Base-by-base conservation (phyloP, 2,113 vertebrate genomes). In the Lipophrys pholis region DNA sequence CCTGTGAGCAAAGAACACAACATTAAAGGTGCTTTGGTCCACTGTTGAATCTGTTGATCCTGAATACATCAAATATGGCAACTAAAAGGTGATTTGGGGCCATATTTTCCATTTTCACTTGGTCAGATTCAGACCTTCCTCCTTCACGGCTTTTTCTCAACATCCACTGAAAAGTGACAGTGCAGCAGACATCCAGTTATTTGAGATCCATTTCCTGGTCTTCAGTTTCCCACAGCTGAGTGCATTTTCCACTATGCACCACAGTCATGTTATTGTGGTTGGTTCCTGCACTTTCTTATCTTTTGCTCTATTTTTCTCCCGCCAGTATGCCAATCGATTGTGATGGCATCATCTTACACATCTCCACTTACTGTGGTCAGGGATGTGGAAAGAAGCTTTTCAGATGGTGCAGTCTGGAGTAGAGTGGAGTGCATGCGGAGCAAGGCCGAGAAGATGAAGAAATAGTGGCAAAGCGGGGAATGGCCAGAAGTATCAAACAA, bases 1-100 rank as follows among this genome's bases (percentile, higher is more conserved):
- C 98, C 98, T 99, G 67, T 54, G n/a, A 73, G 10, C 40, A 60
- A 60, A 14, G 7, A 21, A 58, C 40, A 30, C 6, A 10, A 48
- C 3, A 43, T 1, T 21, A 3, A 12, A 6, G 7, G 5, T 46
- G 17, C 11, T 45, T n/a, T 11, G 9, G 55, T 30, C 21, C 21
- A 30, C 21, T 30, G 21, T 30, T 30, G 21, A 30, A 30, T 30
- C 21, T 30, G 21, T 30, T 30, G 21, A 30, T 2, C 21, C 21
- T 30, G 21, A 30, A 30, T 30, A 4, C 21, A 30, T 30, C 21
- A 30, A 30, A 30, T 30, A 30, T 30, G 2, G 21, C 21, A 4
- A 30, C 21, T 2, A 30, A 30, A 30, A 30, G 21, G 21, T 30
- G 2, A 30, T 30, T 30, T 30, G 2, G 21, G 21, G 21, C 21